Evolutionary conservation across 1,140 invertebrate genomes (phyloP).

Genomic region (Drosophila novamexicana): DNA sequence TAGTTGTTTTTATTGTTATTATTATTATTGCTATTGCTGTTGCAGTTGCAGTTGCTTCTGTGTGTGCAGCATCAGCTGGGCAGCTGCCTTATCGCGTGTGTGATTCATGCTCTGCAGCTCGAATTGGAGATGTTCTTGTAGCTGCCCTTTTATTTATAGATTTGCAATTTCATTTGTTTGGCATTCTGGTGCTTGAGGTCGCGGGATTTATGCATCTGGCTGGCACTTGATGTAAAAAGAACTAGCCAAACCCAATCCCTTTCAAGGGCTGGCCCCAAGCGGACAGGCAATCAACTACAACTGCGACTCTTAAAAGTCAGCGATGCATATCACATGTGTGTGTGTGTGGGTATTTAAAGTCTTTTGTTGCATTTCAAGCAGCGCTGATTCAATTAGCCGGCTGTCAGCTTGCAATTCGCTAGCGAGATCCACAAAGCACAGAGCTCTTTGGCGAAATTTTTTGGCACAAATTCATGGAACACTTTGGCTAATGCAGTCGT

Average conservation of each 20-base stretch:
- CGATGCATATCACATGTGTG: neutral
- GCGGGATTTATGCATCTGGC: conserved; percentile 47
- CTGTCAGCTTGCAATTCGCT: conserved; percentile 23
- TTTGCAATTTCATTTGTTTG: conserved; percentile 53
- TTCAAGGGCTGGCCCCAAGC: neutral
- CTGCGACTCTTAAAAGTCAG: conserved; percentile 24
- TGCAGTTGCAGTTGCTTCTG: conserved; percentile 12
- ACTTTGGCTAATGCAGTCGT: conserved; percentile 7
- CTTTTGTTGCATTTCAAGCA: conserved; percentile 32
- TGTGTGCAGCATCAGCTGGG: conserved; percentile 31
- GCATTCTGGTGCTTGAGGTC: conserved; percentile 47
- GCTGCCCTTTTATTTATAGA: conserved; percentile 63
- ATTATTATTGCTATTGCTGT: conserved; percentile 11
- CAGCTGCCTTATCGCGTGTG: conserved; percentile 17
- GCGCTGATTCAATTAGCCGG: conserved; percentile 39
- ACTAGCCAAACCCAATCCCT: conserved; percentile 1
- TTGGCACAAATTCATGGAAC: conserved; percentile 14
- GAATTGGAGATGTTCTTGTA: conserved; percentile 21
- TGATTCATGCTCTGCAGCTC: conserved; percentile 49
- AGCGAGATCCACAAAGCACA: neutral
- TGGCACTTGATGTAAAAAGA: neutral
- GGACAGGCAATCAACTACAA: conserved; percentile 44
- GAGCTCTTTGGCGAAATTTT: neutral
- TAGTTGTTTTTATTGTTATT: conserved; percentile 49
- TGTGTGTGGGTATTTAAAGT: neutral